Base-by-base conservation (phyloP, 2,888 invertebrate genomes). In the Ommatoiulus sabulosus region DNA sequence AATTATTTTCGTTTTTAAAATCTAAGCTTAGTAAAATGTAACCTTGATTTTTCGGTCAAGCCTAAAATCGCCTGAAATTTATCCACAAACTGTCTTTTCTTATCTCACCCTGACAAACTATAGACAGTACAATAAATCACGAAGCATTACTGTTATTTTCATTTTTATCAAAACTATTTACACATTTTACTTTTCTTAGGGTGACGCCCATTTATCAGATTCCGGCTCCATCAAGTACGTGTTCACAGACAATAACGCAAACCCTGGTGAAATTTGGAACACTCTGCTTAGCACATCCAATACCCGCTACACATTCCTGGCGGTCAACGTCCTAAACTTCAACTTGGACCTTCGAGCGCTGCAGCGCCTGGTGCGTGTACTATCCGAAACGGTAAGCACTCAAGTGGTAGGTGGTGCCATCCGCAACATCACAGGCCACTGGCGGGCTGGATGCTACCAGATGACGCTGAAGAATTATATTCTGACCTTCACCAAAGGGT, bases 371-470 rank as follows among this genome's bases (percentile, higher is more conserved):
- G 89, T 92, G 7, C 84, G 91, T 7, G 92, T 91, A 80, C 90
- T 92, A 24, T 46, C 72, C 15, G 89, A 91, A 3, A 84, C 44
- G 12, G 20, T 44, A 15, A 43, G 90, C n/a, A 91, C 91, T 3
- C 89, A 89, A 3, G 91, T 90, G 0, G 91, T 90, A 7, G 91
- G 91, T 15, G 91, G 92, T 10, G 91, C 92, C 17, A 90, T 90
- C 88, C 89, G 92, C 87, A 90, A 90, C 84, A 52, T 90, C 3
- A 89, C 90, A 43, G 92, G 92, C 3, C 90, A 91, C 57, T 92
- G 92, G 92, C 89, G 88, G 44, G 89, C 90, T 84, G 91, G 91
- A 0, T 92, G 92, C 89, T 91, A 91, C 52, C 92, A 92, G 89
- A 89, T 90, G 0, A 90, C 90, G 3, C 90, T 91, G 52, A 90